Percentiles rank a stretch among this genome's conserved stretches.
phyloP scores from a whole-genome alignment of 2,888 invertebrate species.

The Xylocampa areola region DNA sequence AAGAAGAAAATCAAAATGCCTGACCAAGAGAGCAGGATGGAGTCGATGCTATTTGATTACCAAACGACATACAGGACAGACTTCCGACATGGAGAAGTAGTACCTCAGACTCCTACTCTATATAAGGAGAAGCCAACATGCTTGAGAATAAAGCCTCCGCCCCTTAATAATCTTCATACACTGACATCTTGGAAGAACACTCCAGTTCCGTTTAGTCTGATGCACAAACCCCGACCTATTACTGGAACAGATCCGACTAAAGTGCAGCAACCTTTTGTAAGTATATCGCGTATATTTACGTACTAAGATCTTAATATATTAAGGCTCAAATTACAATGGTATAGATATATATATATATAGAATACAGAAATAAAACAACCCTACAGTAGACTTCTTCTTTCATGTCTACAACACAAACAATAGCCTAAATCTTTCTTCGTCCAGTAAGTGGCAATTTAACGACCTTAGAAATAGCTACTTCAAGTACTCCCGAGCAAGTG shows the following conservation, averaged over 20 bases:
- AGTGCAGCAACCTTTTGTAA: conserved; percentile 66
- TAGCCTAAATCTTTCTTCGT: too few species aligned
- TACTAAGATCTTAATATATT: too few species aligned
- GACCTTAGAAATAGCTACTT: too few species aligned
- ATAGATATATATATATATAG: too few species aligned
- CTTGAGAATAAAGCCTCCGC: conserved; percentile 29
- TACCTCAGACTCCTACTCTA: conserved; percentile 47
- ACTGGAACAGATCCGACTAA: conserved; percentile 64
- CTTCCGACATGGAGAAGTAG: conserved; percentile 57
- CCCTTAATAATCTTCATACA: conserved; percentile 70
- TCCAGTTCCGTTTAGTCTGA: conserved; percentile 66
- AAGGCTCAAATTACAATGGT: too few species aligned
- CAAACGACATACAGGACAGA: conserved; percentile 67
- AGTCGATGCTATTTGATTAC: conserved; percentile 69
- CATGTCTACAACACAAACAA: too few species aligned
- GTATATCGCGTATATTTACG: conserved; percentile 33
- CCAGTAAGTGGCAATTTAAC: too few species aligned
- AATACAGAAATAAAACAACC: too few species aligned
- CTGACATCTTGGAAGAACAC: conserved; percentile 62
- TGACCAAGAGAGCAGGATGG: conserved; percentile 44
- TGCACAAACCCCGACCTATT: conserved; percentile 64
- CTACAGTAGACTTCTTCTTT: too few species aligned
- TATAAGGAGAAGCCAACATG: conserved; percentile 58
- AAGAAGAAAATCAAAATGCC: conserved; percentile 45
- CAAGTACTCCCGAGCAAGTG: too few species aligned